Conservation (phyloP, 2,888 invertebrate species). For the Halocaridina rubra region DNA sequence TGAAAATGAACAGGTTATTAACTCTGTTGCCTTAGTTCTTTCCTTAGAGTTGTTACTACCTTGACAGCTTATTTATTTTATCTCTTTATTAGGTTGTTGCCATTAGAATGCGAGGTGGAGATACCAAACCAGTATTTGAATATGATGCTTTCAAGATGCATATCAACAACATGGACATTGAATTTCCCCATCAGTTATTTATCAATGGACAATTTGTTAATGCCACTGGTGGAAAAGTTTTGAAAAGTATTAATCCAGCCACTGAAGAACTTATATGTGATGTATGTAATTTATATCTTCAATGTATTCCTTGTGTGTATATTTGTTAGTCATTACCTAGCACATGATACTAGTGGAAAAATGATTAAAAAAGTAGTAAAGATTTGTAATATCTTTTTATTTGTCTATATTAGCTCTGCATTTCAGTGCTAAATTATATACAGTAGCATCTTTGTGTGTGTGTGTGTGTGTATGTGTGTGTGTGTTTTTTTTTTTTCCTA, state of each 20-base stretch:
- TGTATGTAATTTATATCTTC: constrained; percentile 69
- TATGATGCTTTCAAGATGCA: constrained; percentile 82
- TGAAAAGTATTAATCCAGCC: constrained; percentile 82
- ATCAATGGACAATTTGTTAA: constrained; percentile 91
- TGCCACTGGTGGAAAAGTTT: constrained; percentile 75
- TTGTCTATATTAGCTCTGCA: too few species aligned
- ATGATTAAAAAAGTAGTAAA: background rate
- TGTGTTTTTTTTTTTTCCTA: too few species aligned
- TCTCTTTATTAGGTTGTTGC: constrained; percentile 51
- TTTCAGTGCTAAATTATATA: background rate
- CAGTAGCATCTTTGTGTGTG: background rate
- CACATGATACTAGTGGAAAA: background rate
- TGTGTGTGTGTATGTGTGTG: too few species aligned
- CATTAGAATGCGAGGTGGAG: constrained; percentile 52
- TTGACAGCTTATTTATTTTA: background rate
- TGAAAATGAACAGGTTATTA: too few species aligned
- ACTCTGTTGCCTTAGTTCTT: too few species aligned
- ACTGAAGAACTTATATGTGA: constrained; percentile 84
- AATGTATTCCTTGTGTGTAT: too few species aligned
- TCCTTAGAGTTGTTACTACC: too few species aligned
- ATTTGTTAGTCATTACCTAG: background rate
- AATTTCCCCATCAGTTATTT: constrained; percentile 90
- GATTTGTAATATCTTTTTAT: background rate
- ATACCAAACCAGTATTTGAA: constrained; percentile 65
- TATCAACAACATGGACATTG: constrained; percentile 85